Base-by-base conservation (phyloP, 2,888 invertebrate genomes). In the Acleris laterana region DNA sequence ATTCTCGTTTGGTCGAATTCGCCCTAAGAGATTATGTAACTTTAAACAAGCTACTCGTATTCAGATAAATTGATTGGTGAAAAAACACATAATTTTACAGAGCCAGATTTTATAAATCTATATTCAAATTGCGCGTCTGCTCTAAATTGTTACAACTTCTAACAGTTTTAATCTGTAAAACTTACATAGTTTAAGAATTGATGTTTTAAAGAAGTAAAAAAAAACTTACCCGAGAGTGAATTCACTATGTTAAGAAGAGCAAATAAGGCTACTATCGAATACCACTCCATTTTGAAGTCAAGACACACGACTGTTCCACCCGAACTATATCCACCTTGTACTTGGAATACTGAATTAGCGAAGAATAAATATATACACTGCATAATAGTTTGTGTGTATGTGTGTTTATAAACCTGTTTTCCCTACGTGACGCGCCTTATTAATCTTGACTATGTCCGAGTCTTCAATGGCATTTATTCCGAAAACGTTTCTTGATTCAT, bases 281-380 rank as follows among this genome's bases (percentile, higher is more conserved):
- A 46, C n/a, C 28, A 44, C 19, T 53, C 48, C 64, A 64, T 64
- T 46, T 64, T 64, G 52, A 48, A 28, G 16, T 48, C 6, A 48
- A 22, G 48, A 28, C 59, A 49, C 53, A 25, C 64, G 64, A 53
- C 59, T 53, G 48, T 7, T 46, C 17, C 22, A 38, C 25, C 49
- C 48, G 52, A 22, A 48, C 38, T 55, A 42, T 25, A 19, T 53
- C 56, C 6, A 49, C 48, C 49, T 53, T 64, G 19, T 59, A 59
- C 64, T 22, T 38, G 49, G 46, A 61, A 51, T 56, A 28, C 64
- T 38, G 25, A 59, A 28, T 53, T 16, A 3, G 32, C 52, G 38
- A 48, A 22, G 58, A 63, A 58, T 63, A 63, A 62, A 62, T 63
- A 38, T 38, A 63, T 57, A 46, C 63, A 46, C 63, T 16, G 20